Evolutionary conservation across 1,140 invertebrate genomes (phyloP), one percentile per base, ranked within the genome.

Genomic region (Planococcus citri): DNA sequence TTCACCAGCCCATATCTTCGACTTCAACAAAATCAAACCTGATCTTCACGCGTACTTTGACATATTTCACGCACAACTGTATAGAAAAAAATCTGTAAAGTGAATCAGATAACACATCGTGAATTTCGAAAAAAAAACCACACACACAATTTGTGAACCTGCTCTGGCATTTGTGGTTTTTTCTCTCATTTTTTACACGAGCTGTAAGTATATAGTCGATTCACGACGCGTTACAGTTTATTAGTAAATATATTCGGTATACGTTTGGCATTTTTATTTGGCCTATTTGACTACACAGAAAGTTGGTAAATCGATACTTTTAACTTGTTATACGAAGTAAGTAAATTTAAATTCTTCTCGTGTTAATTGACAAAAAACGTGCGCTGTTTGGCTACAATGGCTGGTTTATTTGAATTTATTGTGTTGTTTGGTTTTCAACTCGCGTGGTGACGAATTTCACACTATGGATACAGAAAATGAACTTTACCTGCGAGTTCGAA

Each of bases 271-370:
- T 51, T 51, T 51, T 51, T 51, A 51, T 51, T 17, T 20, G 41
- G 29, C 29, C 29, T 33, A 33, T 33, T 33, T 33, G 12, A 17
- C 41, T 4, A 51, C 6, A 51, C 17, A 20, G 17, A 17, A 17
- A 51, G 29, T 33, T 33, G 29, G 29, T 33, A 33, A 33, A 33
- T 33, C 29, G 29, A 33, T 33, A 33, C 29, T 33, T 33, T n/a
- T 6, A 33, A 33, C 29, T 33, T 33, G 29, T 33, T n/a, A n/a
- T n/a, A n/a, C n/a, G n/a, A n/a, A n/a, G n/a, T n/a, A n/a, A n/a
- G n/a, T n/a, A n/a, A 37, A 37, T 37, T n/a, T 51, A 51, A 51
- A 51, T 51, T 51, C 41, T 51, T 51, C 41, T 51, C 41, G 41
- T 3, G 12, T 51, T 51, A 51, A 51, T 51, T 51, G 41, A 51